phyloP scores from a whole-genome alignment of 2,888 invertebrate species.

The Orchesella flavescens region DNA sequence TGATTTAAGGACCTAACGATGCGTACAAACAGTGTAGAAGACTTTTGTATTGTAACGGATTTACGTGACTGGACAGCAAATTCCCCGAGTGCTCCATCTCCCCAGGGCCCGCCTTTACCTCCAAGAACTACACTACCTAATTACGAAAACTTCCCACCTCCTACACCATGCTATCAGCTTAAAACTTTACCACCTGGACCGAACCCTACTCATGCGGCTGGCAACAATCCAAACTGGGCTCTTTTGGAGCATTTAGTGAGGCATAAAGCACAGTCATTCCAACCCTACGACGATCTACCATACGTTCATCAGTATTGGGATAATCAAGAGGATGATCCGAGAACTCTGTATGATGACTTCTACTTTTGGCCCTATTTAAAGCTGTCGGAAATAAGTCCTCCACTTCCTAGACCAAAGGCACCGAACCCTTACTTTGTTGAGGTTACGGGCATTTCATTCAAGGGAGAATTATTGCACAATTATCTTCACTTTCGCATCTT shows the following conservation, averaged over 20 bases:
- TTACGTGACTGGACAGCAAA: no score
- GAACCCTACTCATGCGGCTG: constrained; percentile 7
- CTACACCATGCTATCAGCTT: not conserved
- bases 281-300: constrained; percentile 46
- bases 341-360: no score
- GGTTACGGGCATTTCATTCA: constrained; percentile 46
- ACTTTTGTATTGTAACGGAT: constrained; percentile 25
- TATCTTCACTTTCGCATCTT: constrained; percentile 59
- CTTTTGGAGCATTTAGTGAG: constrained; percentile 32
- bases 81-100: not conserved
- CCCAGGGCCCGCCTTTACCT: not conserved
- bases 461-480: constrained; percentile 56
- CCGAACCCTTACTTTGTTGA: constrained; percentile 59
- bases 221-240: constrained; percentile 28
- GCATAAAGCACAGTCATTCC: constrained; percentile 42
- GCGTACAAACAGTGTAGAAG: constrained; percentile 33
- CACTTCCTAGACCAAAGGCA: constrained; percentile 7
- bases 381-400: not conserved
- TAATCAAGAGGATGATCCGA: no score
- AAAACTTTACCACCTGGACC: not conserved
- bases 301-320: constrained; percentile 1
- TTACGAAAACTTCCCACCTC: not conserved
- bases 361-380: not conserved
- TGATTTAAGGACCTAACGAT: no score
- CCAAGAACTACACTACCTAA: not conserved